phyloP scores from a whole-genome alignment of 2,797 vertebrate genomes.

The Mus spretus region DNA sequence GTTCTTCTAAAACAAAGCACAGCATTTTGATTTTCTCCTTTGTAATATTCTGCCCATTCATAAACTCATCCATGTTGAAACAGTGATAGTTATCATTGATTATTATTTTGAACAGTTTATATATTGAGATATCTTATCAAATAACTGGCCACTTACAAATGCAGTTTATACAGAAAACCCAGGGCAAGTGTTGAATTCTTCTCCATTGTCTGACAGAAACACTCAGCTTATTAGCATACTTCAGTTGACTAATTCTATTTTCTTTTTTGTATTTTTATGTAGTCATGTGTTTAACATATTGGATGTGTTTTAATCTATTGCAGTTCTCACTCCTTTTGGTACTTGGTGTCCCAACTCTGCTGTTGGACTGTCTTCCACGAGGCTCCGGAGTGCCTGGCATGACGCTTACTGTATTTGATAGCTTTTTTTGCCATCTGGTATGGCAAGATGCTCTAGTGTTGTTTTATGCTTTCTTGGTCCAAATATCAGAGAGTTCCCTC shows the following conservation, averaged over 20 bases:
- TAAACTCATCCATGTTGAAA: constrained; percentile 31
- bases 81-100: background rate
- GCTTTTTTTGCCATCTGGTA: constrained; percentile 47
- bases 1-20: background rate
- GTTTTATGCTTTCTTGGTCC: constrained; percentile 40
- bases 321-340: background rate
- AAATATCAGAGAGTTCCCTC: constrained; percentile 36
- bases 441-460: background rate
- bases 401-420: background rate
- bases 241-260: background rate
- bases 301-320: background rate
- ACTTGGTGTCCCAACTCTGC: background rate
- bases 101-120: constrained; percentile 42
- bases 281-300: constrained; percentile 11
- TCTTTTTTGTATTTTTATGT: background rate
- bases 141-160: background rate
- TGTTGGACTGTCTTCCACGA: background rate
- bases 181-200: background rate
- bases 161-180: background rate
- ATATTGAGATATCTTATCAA: background rate
- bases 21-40: background rate
- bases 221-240: background rate
- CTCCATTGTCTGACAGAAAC: background rate
- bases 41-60: background rate
- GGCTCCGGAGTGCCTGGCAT: background rate